Base-by-base conservation (phyloP, 2,888 invertebrate species). In the Digitonthophagus gazella region DNA sequence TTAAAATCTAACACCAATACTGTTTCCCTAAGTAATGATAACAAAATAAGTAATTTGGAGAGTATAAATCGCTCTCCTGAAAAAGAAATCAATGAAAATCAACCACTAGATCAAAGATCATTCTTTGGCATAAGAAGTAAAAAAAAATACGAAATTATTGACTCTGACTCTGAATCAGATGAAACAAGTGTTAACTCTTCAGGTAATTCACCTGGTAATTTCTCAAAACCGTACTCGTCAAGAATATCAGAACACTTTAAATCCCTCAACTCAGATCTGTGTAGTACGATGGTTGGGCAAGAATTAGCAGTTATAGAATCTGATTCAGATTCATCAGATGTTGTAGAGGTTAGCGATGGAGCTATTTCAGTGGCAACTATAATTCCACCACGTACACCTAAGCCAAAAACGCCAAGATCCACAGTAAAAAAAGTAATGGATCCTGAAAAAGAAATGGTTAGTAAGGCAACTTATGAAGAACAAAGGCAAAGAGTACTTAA, bases 401-500 rank as follows among this genome's bases (percentile, higher is more conserved):
- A 1, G n/a, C n/a, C n/a, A n/a, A n/a, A n/a, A n/a, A n/a, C n/a
- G n/a, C n/a, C n/a, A n/a, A n/a, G n/a, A n/a, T n/a, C n/a, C n/a
- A n/a, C n/a, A n/a, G n/a, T n/a, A n/a, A n/a, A n/a, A n/a, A n/a
- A n/a, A n/a, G n/a, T n/a, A 44, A 44, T 44, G 28, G 6, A 44
- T 3, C 6, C 28, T 3, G 28, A 44, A 2, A 6, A 11, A 8
- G 28, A 8, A 3, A 6, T 58, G 18, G 71, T 71, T 16, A 63
- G 64, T 16, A 15, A n/a, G 8, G 54, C 6, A 1, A 65, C 56
- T n/a, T 71, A 69, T n/a, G 65, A 67, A 16, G 57, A 69, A n/a
- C 72, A 72, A 14, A 28, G 58, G 55, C 16, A 6, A 16, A 63
- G 58, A 58, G 67, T 71, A 15, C 18, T 64, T 19, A 54, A 8